These are phyloP conservation scores for Leptinotarsa rubiginosa DNA, from an alignment of 2,888 invertebrate genomes.

Conservation along the genomic window DNA sequence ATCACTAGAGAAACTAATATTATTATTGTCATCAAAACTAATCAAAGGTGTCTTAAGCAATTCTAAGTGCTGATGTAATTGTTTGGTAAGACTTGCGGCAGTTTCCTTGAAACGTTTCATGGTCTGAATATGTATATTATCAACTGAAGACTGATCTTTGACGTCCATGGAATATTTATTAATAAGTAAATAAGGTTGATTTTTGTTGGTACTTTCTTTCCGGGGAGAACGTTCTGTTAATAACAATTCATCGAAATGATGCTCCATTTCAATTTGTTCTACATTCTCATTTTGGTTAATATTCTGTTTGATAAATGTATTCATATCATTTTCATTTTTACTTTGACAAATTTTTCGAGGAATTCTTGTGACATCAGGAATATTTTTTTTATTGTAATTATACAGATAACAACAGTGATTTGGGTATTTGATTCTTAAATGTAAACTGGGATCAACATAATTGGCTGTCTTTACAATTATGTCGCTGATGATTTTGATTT, in stretches of 20 bases:
- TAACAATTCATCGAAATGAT: neutral
- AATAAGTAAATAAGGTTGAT: slow-evolving; percentile 29
- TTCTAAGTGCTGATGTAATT: slow-evolving; percentile 33
- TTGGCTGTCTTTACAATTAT: slow-evolving; percentile 39
- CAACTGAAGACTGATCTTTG: slow-evolving; percentile 22
- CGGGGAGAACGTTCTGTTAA: neutral
- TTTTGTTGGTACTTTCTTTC: neutral
- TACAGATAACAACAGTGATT: slow-evolving; percentile 35
- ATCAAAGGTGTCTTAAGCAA: slow-evolving; percentile 15
- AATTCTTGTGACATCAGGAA: slow-evolving; percentile 35
- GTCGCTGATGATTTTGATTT: slow-evolving; percentile 38
- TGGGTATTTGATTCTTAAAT: slow-evolving; percentile 40
- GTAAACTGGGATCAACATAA: slow-evolving; percentile 45
- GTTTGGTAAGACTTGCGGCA: slow-evolving; percentile 24
- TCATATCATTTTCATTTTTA: slow-evolving; percentile 10
- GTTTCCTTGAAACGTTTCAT: slow-evolving; percentile 25
- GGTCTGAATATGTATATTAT: slow-evolving; percentile 22
- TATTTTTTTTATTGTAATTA: slow-evolving; percentile 39
- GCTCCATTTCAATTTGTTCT: neutral
- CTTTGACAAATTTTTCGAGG: slow-evolving; percentile 28
- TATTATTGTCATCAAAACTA: slow-evolving; percentile 8
- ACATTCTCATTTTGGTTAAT: neutral
- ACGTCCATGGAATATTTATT: slow-evolving; percentile 32
- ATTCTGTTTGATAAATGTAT: slow-evolving; percentile 23
- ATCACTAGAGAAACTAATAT: neutral